Base-by-base conservation (phyloP, 2,113 vertebrate genomes). In the Saccopteryx leptura region DNA sequence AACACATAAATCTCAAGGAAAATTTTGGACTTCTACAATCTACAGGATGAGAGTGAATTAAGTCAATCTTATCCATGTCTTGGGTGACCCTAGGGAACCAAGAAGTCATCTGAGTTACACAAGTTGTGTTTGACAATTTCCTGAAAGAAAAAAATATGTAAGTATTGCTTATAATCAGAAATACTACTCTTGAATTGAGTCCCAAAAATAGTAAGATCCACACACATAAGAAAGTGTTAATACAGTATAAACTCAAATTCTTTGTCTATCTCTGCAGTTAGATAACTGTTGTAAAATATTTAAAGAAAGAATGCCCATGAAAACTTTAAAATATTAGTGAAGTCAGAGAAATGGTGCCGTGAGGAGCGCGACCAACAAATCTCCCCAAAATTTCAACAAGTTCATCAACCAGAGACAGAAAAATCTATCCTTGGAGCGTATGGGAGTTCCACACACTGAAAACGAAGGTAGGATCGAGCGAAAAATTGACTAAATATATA, bases 201-300 rank as follows among this genome's bases (percentile, higher is more conserved):
- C 81, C 50, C 63, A 48, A 94, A 95, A 95, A 91, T 86, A 69
- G 4, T 33, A 69, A 92, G 65, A 79, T 83, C 50, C 39, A 90
- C 46, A 83, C 10, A 52, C 19, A 66, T 50, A 78, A 88, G 54
- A 79, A 87, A 88, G 71, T 93, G 39, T 72, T 17, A 50, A 18
- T 5, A 28, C 50, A 60, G 24, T 18, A 63, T 26, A 76, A 82
- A 46, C 7, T 33, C 26, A 50, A n/a, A 31, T 80, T 71, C n/a
- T 88, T 68, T 63, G 54, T 75, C n/a, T 85, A 61, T 75, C 12
- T 63, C 33, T 90, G 86, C 83, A 86, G 26, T 65, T 93, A 84
- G 85, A 68, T 50, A 75, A 60, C 17, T 69, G 3, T 61, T 56
- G 23, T 69, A 86, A 96, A 76, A 58, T 17, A n/a, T 76, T 95